Conservation (phyloP, 2,888 invertebrate genomes). For the Amphimallon solstitiale region DNA sequence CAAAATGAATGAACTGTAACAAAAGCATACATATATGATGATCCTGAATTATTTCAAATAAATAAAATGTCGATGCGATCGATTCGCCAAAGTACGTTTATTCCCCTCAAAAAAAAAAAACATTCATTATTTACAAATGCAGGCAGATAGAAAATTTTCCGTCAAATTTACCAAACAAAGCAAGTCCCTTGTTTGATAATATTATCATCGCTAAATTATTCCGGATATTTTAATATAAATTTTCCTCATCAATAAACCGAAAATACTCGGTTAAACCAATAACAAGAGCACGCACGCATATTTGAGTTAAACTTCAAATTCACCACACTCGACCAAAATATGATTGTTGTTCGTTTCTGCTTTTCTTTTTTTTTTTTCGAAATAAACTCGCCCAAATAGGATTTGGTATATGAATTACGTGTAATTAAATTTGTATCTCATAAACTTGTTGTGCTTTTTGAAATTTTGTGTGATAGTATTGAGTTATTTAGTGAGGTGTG, state of each 20-base stretch:
- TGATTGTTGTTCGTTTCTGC: not conserved
- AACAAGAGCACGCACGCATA: not conserved
- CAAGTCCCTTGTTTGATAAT: not conserved
- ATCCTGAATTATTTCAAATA: too few species aligned
- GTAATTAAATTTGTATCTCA: constrained; percentile 17
- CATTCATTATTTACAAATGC: constrained; percentile 3
- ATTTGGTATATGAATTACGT: constrained; percentile 23
- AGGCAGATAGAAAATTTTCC: constrained; percentile 18
- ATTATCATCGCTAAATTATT: constrained; percentile 6
- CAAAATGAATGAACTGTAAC: too few species aligned
- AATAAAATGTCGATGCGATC: too few species aligned
- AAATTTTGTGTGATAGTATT: too few species aligned
- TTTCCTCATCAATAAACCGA: constrained; percentile 3
- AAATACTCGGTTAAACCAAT: not conserved
- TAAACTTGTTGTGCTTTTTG: too few species aligned
- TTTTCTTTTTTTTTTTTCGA: not conserved
- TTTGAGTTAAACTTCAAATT: not conserved
- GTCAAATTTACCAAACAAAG: constrained; percentile 10
- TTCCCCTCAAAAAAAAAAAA: constrained; percentile 1
- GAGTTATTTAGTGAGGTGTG: too few species aligned
- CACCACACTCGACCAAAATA: not conserved
- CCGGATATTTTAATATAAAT: constrained; percentile 24
- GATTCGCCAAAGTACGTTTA: not conserved
- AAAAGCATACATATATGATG: too few species aligned
- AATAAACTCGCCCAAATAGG: not conserved